These are phyloP conservation scores for Ammospiza nelsoni DNA, from an alignment of 2,113 vertebrate species.

Conservation along the genomic window DNA sequence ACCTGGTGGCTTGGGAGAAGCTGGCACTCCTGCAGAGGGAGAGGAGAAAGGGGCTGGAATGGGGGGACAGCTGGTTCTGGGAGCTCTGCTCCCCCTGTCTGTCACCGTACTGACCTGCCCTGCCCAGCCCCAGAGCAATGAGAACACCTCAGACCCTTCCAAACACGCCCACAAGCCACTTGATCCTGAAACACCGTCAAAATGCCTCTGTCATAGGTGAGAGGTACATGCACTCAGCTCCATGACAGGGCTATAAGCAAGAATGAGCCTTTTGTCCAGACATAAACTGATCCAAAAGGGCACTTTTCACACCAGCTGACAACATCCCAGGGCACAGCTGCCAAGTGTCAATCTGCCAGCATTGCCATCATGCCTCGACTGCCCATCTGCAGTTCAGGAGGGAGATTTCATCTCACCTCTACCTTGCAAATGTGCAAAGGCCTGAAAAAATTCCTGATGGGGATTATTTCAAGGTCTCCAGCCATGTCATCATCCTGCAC, in stretches of 20 bases:
- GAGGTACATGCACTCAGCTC: neutral
- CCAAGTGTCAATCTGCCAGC: neutral
- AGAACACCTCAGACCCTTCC: neutral
- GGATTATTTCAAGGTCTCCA: neutral
- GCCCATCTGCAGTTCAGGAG: fast-evolving
- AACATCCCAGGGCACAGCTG: fast-evolving
- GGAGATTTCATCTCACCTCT: neutral
- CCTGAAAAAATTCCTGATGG: neutral
- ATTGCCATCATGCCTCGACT: fast-evolving
- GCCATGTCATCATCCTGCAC: neutral
- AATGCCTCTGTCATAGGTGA: neutral
- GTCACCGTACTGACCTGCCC: fast-evolving
- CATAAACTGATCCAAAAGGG: neutral
- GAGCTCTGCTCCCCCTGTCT: neutral
- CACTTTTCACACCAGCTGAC: neutral
- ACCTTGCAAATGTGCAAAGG: neutral
- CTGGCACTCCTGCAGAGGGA: slow-evolving; percentile 88
- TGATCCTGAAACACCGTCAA: neutral
- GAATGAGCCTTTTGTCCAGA: neutral
- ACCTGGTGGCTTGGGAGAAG: slow-evolving; percentile 91
- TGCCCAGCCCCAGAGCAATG: neutral
- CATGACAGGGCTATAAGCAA: fast-evolving
- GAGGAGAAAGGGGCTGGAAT: neutral
- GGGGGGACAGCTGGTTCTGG: fast-evolving
- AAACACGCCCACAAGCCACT: neutral